A percentile compares a stretch with the other conserved stretches of the same genome.
Conservation (phyloP, 2,888 invertebrate genomes). For the Allygus modestus region DNA sequence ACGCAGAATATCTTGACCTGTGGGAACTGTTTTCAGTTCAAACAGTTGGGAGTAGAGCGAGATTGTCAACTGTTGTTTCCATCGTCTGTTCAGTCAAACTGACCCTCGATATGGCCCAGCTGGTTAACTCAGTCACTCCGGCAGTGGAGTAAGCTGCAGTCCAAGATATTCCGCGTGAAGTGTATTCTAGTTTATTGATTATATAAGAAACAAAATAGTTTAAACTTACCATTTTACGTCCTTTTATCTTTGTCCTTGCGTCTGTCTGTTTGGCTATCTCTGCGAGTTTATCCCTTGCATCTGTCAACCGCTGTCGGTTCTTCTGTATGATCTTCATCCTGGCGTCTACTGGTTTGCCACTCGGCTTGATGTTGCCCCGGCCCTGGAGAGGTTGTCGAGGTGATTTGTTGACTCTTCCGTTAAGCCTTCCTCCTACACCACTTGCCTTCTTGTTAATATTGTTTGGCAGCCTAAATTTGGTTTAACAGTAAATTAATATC, state of each 20-base stretch:
- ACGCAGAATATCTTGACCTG: too few species aligned
- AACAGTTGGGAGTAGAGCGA: too few species aligned
- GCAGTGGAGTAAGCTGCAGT: too few species aligned
- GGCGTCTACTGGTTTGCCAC: constrained; percentile 79
- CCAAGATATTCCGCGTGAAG: too few species aligned
- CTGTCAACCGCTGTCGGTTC: constrained; percentile 85
- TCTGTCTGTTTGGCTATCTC: constrained; percentile 86
- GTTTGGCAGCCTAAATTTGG: not conserved
- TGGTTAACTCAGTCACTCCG: too few species aligned
- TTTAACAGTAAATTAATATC: too few species aligned
- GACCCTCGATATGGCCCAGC: too few species aligned
- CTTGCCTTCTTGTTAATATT: not conserved
- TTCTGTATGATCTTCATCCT: constrained; percentile 88
- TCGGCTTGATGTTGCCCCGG: not conserved
- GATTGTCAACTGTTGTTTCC: too few species aligned
- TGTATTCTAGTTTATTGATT: too few species aligned
- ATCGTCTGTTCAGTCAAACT: too few species aligned
- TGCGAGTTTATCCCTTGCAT: constrained; percentile 88
- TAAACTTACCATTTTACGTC: not conserved
- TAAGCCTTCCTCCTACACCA: not conserved
- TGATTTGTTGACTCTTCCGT: not conserved
- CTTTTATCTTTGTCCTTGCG: constrained; percentile 80
- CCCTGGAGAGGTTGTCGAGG: constrained; percentile 5
- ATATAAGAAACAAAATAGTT: too few species aligned
- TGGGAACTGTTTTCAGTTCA: too few species aligned